These are phyloP conservation scores for Episyrphus balteatus DNA, from an alignment of 1,140 invertebrate genomes.

Conservation along the genomic window DNA sequence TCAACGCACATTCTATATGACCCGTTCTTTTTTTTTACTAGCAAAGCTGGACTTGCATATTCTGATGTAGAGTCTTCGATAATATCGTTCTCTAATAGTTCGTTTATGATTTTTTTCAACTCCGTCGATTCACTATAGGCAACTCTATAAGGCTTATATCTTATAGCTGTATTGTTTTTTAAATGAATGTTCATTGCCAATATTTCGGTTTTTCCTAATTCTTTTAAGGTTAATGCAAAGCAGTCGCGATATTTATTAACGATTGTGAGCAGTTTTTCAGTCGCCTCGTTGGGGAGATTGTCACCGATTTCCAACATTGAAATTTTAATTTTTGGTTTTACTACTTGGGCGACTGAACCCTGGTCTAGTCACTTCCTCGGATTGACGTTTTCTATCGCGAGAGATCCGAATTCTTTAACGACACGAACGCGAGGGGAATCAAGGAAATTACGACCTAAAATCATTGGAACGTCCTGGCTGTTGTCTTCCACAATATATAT, in stretches of 20 bases:
- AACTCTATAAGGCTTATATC: constrained; percentile 4
- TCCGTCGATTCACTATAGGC: constrained; percentile 3
- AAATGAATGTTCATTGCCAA: constrained; percentile 5
- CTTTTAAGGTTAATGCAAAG: background rate
- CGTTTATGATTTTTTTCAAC: constrained; percentile 3
- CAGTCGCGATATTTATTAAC: background rate
- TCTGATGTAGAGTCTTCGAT: constrained; percentile 15
- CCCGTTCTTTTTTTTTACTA: constrained; percentile 26
- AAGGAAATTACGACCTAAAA: constrained; percentile 8
- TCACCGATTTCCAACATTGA: background rate
- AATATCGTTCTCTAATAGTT: constrained; percentile 13
- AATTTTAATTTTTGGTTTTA: background rate
- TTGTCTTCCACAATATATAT: constrained; percentile 6
- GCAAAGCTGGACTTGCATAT: constrained; percentile 18
- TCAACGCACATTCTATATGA: constrained; percentile 25
- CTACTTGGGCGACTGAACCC: background rate
- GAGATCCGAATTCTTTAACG: background rate
- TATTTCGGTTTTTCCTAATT: constrained; percentile 4
- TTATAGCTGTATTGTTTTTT: constrained; percentile 1
- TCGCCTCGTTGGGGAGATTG: constrained; percentile 2
- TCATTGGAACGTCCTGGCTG: background rate
- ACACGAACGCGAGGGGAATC: background rate
- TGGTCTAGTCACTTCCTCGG: background rate
- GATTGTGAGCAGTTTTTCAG: background rate
- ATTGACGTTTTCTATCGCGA: background rate